Conservation (phyloP, 2,797 vertebrate genomes). For the Pangasius krempfi region DNA sequence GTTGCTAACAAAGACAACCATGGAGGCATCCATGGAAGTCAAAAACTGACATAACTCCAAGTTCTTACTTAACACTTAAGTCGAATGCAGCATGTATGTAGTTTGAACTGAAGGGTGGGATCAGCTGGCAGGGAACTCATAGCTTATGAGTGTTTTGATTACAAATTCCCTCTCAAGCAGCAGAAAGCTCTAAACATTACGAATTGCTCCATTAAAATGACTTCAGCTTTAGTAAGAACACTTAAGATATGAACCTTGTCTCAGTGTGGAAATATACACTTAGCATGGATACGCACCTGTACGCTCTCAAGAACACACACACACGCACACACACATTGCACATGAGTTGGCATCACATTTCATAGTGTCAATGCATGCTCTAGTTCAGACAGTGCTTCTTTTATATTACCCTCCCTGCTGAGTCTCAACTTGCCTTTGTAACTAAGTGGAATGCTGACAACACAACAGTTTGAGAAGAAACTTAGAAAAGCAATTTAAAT, state of each 20-base stretch:
- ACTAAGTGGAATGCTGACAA: slow-evolving; percentile 54
- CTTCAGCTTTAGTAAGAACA: not conserved
- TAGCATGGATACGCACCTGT: not conserved
- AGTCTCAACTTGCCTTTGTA: slow-evolving; percentile 62
- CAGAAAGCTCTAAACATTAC: not conserved
- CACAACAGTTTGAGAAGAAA: slow-evolving; percentile 2
- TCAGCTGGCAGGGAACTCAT: not conserved
- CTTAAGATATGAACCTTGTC: not conserved
- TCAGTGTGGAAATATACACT: not conserved
- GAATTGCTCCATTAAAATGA: not conserved
- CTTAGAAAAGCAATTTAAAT: not conserved
- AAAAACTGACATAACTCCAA: not conserved
- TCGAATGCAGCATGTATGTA: not conserved
- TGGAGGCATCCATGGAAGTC: not conserved
- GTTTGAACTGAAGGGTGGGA: not conserved
- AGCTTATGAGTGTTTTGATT: not conserved
- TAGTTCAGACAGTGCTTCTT: slow-evolving; percentile 49
- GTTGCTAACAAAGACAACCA: not conserved
- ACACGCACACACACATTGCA: not conserved
- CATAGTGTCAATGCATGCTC: slow-evolving; percentile 33
- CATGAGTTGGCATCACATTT: slow-evolving; percentile 43
- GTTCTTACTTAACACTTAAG: not conserved
- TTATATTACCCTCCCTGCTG: slow-evolving; percentile 32
- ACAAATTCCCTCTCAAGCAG: not conserved
- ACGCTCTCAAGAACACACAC: not conserved